Conservation (phyloP, 1,140 invertebrate genomes). For the Eubasilissa regina region DNA sequence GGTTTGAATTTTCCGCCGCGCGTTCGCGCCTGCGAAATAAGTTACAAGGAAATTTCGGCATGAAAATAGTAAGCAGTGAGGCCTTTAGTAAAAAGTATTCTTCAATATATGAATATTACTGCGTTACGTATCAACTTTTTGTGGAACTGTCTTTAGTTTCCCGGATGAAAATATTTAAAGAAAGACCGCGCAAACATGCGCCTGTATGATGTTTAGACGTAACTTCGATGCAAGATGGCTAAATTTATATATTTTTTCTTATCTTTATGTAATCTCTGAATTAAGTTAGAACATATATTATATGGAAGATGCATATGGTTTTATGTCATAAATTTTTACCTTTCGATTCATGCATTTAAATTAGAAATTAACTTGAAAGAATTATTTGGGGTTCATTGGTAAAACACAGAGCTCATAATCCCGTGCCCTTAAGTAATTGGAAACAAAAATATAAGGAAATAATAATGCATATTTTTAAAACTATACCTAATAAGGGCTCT, state of each 20-base stretch:
- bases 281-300: too few species aligned
- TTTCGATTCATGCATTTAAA: too few species aligned
- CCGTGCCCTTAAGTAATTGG: too few species aligned
- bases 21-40: constrained; percentile 48
- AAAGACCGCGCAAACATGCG: background rate
- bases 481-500: too few species aligned
- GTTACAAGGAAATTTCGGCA: background rate
- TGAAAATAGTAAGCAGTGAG: background rate
- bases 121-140: background rate
- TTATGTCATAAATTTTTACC: too few species aligned
- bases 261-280: too few species aligned
- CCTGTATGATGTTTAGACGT: background rate
- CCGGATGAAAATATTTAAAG: background rate
- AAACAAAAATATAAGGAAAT: too few species aligned
- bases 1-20: constrained; percentile 56
- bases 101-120: background rate
- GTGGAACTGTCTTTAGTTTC: background rate
- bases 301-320: too few species aligned
- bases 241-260: background rate
- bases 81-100: background rate
- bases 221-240: background rate
- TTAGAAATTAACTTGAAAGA: too few species aligned
- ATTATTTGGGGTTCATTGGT: too few species aligned
- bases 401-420: too few species aligned
- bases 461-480: too few species aligned